These are phyloP conservation scores for Jaculus jaculus DNA, from an alignment of 2,113 vertebrate genomes.

Conservation along the genomic window DNA sequence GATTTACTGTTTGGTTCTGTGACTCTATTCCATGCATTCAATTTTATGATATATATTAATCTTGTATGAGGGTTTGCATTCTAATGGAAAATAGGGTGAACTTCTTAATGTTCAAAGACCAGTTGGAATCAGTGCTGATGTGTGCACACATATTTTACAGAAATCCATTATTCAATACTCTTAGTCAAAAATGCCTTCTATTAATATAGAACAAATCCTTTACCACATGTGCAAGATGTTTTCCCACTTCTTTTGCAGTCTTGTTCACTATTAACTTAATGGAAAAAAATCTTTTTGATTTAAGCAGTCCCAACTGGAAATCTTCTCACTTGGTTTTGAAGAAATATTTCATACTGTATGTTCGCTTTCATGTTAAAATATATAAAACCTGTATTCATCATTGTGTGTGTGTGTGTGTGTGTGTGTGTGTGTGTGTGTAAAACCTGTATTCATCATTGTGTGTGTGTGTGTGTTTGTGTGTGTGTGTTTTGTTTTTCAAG, in stretches of 20 bases:
- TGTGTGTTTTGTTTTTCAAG: too few relatives aligned
- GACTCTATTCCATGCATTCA: neutral
- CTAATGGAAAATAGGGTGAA: neutral
- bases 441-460: neutral
- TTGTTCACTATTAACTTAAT: neutral
- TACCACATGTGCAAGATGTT: neutral
- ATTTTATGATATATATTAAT: constrained; percentile 17
- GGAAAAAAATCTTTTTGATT: neutral
- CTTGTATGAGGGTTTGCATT: neutral
- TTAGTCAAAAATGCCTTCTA: neutral
- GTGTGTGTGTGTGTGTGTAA: too few relatives aligned
- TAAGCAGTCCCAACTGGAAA: neutral
- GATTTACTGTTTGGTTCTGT: neutral
- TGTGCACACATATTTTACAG: neutral
- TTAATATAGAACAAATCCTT: neutral
- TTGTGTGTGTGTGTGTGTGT: too few relatives aligned
- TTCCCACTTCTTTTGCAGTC: neutral
- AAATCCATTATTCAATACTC: constrained; percentile 44
- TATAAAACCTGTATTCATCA: neutral
- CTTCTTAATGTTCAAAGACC: constrained; percentile 38
- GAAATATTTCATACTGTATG: neutral
- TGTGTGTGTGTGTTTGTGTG: too few relatives aligned
- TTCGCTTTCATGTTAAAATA: neutral
- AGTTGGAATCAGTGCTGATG: constrained; percentile 2
- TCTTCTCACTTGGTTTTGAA: neutral